Percentiles rank a stretch among this genome's conserved stretches.
Conservation (phyloP, 2,113 vertebrate species). For the Agelaius phoeniceus region DNA sequence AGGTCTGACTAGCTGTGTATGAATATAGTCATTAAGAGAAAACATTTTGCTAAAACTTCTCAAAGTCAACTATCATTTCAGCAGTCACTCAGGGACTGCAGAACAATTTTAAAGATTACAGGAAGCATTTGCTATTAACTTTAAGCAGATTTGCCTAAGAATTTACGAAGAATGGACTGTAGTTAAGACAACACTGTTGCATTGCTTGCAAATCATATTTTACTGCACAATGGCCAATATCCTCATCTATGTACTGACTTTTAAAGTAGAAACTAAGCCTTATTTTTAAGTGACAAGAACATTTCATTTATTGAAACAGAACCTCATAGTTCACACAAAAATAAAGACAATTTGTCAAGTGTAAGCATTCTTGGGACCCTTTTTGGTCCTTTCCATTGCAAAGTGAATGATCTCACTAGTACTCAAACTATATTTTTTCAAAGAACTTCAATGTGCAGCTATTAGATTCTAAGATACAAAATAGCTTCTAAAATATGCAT, state of each 20-base stretch:
- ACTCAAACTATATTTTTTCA: background rate
- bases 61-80: background rate
- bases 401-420: background rate
- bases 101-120: constrained; percentile 21
- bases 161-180: background rate
- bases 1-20: background rate
- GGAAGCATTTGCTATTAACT: background rate
- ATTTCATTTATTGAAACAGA: background rate
- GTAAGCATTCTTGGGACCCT: background rate
- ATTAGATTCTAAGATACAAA: background rate
- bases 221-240: background rate
- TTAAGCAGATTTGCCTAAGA: constrained; percentile 2
- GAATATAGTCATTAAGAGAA: background rate
- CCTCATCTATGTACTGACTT: background rate
- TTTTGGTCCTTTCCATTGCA: background rate
- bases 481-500: background rate
- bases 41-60: constrained; percentile 8
- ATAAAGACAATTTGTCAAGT: background rate
- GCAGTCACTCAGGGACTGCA: background rate
- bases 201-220: background rate
- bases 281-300: background rate
- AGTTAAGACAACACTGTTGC: constrained; percentile 1
- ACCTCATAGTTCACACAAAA: background rate
- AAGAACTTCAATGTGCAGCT: background rate
- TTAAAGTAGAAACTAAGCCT: background rate